These are phyloP conservation scores for Hystrix cristata DNA, from an alignment of 2,113 vertebrate species.

Conservation along the genomic window DNA sequence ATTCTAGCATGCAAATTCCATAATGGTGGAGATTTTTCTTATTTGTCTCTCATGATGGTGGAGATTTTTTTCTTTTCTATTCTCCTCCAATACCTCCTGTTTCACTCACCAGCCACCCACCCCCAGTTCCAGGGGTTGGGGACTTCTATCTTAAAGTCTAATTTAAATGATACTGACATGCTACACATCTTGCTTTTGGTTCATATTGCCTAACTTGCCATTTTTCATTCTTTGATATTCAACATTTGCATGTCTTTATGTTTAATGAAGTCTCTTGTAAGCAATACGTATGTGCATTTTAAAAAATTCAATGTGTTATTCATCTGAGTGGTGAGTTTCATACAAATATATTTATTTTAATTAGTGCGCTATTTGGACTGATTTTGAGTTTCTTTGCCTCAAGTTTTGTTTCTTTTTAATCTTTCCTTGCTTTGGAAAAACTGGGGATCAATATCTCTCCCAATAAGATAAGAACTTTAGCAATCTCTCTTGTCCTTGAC, in stretches of 20 bases:
- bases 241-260: not conserved
- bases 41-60: not conserved
- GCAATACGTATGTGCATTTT: not conserved
- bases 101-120: not conserved
- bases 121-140: not conserved
- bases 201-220: not conserved
- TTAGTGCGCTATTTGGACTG: not conserved
- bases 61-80: not conserved
- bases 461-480: not conserved
- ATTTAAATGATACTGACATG: not conserved
- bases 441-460: not conserved
- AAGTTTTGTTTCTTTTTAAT: not conserved
- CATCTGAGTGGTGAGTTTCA: not conserved
- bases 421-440: constrained; percentile 47
- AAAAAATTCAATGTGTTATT: not conserved
- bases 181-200: not conserved
- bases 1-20: not conserved
- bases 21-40: not conserved
- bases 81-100: not conserved
- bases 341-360: constrained; percentile 35
- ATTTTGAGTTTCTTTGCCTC: not conserved
- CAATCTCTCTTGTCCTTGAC: not conserved
- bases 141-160: not conserved
- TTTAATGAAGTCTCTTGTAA: constrained; percentile 30
- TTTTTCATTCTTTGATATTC: not conserved